These are phyloP conservation scores for Zaprionus gabonicus DNA, from an alignment of 1,140 invertebrate genomes.

Conservation along the genomic window DNA sequence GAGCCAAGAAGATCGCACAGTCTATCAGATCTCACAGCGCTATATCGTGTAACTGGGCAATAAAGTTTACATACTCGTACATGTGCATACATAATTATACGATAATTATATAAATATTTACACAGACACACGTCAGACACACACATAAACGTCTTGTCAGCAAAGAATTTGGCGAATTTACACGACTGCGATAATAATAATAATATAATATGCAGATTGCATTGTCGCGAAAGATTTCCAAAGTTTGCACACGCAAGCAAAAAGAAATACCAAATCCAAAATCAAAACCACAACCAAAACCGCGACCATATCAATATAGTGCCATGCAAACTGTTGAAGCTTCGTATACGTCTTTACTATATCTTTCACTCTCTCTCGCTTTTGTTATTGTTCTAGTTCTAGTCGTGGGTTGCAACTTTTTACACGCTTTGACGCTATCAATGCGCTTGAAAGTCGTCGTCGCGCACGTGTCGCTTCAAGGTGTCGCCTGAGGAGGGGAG, in stretches of 20 bases:
- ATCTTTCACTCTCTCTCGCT: neutral
- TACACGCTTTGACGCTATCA: constrained; percentile 52
- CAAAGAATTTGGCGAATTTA: constrained; percentile 12
- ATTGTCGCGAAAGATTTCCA: neutral
- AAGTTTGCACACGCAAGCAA: neutral
- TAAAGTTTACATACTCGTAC: neutral
- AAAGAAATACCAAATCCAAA: neutral
- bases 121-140: neutral
- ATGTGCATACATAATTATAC: constrained; percentile 1
- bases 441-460: constrained; percentile 24
- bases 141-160: neutral
- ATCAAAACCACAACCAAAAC: neutral
- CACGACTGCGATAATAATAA: constrained; percentile 6
- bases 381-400: constrained; percentile 10
- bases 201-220: constrained; percentile 7
- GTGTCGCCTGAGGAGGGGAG: constrained; percentile 8
- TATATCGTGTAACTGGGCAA: neutral
- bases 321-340: constrained; percentile 14
- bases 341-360: constrained; percentile 1
- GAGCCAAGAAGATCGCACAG: neutral
- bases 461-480: constrained; percentile 58
- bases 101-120: constrained; percentile 16
- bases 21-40: neutral
- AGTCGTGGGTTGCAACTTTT: constrained; percentile 12
- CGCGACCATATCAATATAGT: neutral